A percentile compares a stretch with the other conserved stretches of the same genome.
These are phyloP conservation scores for Liodrosophila aerea DNA, from an alignment of 2,888 invertebrate species.

Conservation along the genomic window DNA sequence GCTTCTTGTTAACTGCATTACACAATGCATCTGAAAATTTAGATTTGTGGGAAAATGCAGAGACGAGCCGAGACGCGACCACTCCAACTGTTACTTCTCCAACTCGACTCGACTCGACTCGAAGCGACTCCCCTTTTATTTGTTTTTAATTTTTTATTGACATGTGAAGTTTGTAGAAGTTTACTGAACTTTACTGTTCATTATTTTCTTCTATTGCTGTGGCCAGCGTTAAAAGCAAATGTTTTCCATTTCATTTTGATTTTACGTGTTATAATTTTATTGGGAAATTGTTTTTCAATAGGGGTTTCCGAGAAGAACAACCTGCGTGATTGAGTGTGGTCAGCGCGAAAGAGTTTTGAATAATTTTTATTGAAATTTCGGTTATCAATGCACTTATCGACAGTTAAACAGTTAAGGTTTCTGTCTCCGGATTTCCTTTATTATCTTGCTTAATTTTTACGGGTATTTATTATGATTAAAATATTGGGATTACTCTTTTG, in stretches of 20 bases:
- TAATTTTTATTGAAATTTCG: too few species aligned
- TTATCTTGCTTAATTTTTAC: too few species aligned
- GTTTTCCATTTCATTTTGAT: slow-evolving; percentile 46
- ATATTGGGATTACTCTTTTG: too few species aligned
- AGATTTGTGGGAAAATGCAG: slow-evolving; percentile 76
- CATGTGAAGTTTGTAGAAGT: slow-evolving; percentile 75
- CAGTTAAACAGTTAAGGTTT: too few species aligned
- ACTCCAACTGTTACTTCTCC: slow-evolving; percentile 13
- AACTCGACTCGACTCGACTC: slow-evolving; percentile 11
- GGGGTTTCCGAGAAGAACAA: slow-evolving; percentile 6
- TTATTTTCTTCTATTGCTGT: slow-evolving; percentile 45
- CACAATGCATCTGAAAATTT: slow-evolving; percentile 70
- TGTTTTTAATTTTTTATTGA: slow-evolving; percentile 78
- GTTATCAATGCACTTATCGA: too few species aligned
- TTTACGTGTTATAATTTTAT: slow-evolving; percentile 24
- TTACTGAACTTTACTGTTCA: slow-evolving; percentile 68
- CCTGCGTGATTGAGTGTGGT: too few species aligned
- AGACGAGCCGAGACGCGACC: background rate
- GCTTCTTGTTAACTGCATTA: slow-evolving; percentile 77
- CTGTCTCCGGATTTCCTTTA: too few species aligned
- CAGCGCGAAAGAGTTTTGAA: too few species aligned
- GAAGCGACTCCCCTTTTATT: slow-evolving; percentile 71
- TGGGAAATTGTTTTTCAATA: slow-evolving; percentile 12
- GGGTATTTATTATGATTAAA: too few species aligned
- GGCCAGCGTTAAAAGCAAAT: slow-evolving; percentile 65